Conservation (phyloP, 2,888 invertebrate species). For the Drosophila niveifrons region DNA sequence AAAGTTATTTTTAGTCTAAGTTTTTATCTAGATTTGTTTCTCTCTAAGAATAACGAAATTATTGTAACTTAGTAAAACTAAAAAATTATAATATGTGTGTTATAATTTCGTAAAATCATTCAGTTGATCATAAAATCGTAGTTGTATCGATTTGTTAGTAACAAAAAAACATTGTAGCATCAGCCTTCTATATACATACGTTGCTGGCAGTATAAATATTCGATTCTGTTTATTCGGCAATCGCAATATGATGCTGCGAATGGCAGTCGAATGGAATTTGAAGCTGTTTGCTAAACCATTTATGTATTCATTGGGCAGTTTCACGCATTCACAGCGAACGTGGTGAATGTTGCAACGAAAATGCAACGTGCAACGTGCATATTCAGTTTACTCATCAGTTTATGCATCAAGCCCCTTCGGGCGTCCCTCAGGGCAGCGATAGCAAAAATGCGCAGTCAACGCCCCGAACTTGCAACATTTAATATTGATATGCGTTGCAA, state of each 20-base stretch:
- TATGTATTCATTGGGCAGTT: constrained; percentile 1
- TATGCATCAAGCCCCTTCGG: not conserved
- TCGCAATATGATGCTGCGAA: not conserved
- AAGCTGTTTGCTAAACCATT: not conserved
- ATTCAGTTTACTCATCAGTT: not conserved
- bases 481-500: constrained; percentile 27
- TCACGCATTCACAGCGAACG: not conserved
- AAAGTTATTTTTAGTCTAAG: no score
- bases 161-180: no score
- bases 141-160: no score
- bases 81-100: no score
- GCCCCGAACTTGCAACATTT: constrained; percentile 6
- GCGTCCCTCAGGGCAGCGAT: not conserved
- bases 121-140: no score
- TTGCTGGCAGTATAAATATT: not conserved
- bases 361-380: not conserved
- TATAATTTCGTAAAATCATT: no score
- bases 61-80: no score
- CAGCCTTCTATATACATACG: not conserved
- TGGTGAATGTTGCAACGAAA: not conserved
- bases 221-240: not conserved
- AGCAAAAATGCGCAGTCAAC: constrained; percentile 3
- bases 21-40: no score
- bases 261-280: not conserved
- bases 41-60: no score